Percentiles rank a stretch among this genome's conserved stretches.
phyloP scores from a whole-genome alignment of 1,140 invertebrate genomes.

The Phymorhynchus buccinoides region DNA sequence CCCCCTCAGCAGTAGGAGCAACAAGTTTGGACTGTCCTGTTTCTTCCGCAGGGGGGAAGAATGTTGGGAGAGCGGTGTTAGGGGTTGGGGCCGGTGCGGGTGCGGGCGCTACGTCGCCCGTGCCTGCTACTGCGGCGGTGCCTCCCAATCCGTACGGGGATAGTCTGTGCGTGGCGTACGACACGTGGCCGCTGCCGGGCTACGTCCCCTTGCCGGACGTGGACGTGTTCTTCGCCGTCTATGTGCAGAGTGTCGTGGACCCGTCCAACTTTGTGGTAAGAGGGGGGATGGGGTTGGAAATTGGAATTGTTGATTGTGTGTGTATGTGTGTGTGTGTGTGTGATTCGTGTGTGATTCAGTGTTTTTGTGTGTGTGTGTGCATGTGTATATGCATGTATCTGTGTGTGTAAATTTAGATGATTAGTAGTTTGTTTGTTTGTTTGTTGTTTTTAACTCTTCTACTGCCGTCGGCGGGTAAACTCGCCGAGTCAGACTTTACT shows the following conservation, averaged over 20 bases:
- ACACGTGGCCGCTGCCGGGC: slow-evolving; percentile 34
- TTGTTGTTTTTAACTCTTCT: too few species aligned
- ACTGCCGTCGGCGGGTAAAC: too few species aligned
- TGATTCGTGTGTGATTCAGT: background rate
- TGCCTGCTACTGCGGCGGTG: background rate
- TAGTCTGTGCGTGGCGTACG: slow-evolving; percentile 2
- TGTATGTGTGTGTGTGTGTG: slow-evolving; percentile 14
- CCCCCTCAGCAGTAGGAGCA: background rate
- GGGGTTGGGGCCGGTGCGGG: background rate
- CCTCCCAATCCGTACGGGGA: background rate
- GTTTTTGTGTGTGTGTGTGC: background rate
- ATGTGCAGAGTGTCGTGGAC: slow-evolving; percentile 46
- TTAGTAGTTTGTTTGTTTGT: too few species aligned
- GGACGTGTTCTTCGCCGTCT: slow-evolving; percentile 44
- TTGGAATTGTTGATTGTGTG: background rate
- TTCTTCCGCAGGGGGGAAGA: background rate
- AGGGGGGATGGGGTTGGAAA: background rate
- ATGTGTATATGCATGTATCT: background rate
- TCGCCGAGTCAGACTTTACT: too few species aligned
- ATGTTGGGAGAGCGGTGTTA: background rate
- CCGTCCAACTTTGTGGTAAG: slow-evolving; percentile 58
- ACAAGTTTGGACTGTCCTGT: background rate
- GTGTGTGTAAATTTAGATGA: background rate
- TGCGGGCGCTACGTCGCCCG: background rate
- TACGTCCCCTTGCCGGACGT: slow-evolving; percentile 32